A percentile compares a stretch with the other conserved stretches of the same genome.
Evolutionary conservation across 1,140 invertebrate species (phyloP).

Genomic region (Hyles vespertilio): DNA sequence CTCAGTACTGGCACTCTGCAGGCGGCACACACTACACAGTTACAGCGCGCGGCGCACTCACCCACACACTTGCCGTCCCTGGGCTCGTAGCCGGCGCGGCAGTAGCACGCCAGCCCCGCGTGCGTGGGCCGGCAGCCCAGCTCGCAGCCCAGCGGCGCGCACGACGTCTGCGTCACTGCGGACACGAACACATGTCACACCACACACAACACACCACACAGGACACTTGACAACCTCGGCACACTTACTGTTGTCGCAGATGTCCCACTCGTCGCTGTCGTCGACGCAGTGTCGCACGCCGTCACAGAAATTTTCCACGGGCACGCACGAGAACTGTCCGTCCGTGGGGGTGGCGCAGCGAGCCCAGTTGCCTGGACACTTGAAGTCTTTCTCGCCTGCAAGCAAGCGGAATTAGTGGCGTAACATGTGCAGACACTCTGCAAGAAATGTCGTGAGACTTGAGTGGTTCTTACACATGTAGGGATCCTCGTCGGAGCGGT

Average conservation of each 20-base stretch:
- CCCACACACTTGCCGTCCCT: constrained; percentile 80
- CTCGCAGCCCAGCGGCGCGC: constrained; percentile 79
- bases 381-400: constrained; percentile 71
- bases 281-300: constrained; percentile 80
- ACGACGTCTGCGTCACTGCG: constrained; percentile 70
- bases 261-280: constrained; percentile 81
- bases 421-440: no score
- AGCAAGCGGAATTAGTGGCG: neutral
- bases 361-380: constrained; percentile 78
- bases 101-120: constrained; percentile 84
- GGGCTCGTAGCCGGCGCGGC: constrained; percentile 82
- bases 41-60: constrained; percentile 37
- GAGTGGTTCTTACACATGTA: constrained; percentile 60
- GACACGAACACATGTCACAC: neutral
- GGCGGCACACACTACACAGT: neutral
- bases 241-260: constrained; percentile 77
- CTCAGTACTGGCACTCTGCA: neutral
- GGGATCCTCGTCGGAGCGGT: constrained; percentile 78
- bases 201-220: neutral
- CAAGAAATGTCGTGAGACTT: no score
- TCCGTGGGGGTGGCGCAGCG: constrained; percentile 75
- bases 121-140: constrained; percentile 81
- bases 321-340: constrained; percentile 77
- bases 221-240: no score
- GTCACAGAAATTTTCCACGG: constrained; percentile 80